phyloP scores from a whole-genome alignment of 2,888 invertebrate genomes.

The Caenorhabditis imperialis region DNA sequence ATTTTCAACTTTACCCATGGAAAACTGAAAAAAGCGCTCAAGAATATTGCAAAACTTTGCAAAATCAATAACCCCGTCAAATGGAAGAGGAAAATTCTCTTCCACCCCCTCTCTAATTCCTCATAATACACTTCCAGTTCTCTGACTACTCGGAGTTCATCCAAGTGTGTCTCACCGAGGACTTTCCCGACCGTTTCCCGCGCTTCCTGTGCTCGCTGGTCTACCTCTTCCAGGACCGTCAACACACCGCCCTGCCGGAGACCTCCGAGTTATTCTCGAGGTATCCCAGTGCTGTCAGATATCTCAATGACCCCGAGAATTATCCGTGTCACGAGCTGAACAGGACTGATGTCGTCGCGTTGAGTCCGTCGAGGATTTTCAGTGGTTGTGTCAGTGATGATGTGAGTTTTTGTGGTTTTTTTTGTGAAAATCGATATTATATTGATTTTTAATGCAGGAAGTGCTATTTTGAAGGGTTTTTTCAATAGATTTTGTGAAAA shows the following conservation, averaged over 20 bases:
- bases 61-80: no score
- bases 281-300: neutral
- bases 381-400: conserved; percentile 28
- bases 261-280: conserved; percentile 5
- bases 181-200: conserved; percentile 14
- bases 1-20: no score
- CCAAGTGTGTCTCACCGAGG: neutral
- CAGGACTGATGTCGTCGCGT: conserved; percentile 27
- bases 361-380: conserved; percentile 20
- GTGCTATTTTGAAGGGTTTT: no score
- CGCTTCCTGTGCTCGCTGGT: conserved; percentile 31
- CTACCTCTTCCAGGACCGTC: conserved; percentile 4
- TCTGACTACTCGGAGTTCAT: no score
- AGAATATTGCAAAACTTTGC: no score
- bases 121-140: no score
- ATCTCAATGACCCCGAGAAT: conserved; percentile 12
- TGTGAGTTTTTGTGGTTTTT: neutral
- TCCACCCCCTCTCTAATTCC: no score
- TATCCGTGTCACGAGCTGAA: conserved; percentile 30
- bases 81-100: no score
- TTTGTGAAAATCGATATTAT: no score
- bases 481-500: no score
- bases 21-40: no score
- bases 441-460: no score
- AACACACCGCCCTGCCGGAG: neutral